Evolutionary conservation across 2,797 vertebrate species (phyloP).

Genomic region (Crypturellus tataupa): DNA sequence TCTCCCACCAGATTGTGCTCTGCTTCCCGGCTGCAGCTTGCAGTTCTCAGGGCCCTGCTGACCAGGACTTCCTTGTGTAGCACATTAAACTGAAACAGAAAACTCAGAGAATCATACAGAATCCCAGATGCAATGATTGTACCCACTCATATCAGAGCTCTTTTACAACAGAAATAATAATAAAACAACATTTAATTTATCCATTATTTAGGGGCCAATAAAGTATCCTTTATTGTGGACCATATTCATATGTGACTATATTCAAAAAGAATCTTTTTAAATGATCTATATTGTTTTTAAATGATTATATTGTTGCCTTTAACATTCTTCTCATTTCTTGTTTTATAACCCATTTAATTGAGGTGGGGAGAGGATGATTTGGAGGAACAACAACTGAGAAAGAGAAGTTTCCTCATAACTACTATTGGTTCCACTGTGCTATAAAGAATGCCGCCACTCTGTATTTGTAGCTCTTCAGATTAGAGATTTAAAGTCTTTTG

Average conservation of each 20-base stretch:
- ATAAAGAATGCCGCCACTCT: background rate
- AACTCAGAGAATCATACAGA: background rate
- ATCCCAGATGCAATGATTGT: background rate
- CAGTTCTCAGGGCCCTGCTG: background rate
- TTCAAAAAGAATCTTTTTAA: background rate
- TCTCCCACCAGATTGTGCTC: background rate
- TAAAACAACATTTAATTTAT: too few relatives aligned
- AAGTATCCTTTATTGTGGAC: too few relatives aligned
- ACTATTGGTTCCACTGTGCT: background rate
- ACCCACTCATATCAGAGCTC: too few relatives aligned
- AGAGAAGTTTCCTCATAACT: background rate
- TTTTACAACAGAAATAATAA: too few relatives aligned
- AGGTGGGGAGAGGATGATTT: background rate
- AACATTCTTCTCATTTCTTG: background rate
- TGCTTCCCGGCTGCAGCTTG: background rate
- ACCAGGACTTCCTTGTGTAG: background rate
- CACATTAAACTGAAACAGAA: background rate
- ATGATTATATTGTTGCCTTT: background rate
- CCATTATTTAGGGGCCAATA: too few relatives aligned
- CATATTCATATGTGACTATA: background rate
- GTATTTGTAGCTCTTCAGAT: background rate
- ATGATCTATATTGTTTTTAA: background rate
- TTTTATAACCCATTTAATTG: constrained; percentile 30
- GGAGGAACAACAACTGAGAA: background rate
- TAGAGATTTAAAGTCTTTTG: constrained; percentile 29